phyloP scores from a whole-genome alignment of 2,888 invertebrate genomes.

The Chironomus riparius region DNA sequence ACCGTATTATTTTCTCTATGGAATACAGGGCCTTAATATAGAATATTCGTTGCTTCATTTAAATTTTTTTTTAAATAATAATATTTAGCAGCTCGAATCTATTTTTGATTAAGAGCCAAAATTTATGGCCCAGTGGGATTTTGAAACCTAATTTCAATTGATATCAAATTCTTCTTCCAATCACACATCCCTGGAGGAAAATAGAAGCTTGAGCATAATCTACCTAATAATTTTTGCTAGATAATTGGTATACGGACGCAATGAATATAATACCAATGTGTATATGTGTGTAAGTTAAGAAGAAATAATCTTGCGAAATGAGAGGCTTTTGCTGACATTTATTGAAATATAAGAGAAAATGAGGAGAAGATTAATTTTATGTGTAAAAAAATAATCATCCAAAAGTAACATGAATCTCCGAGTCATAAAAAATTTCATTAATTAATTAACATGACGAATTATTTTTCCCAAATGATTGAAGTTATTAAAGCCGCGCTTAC shows the following conservation, averaged over 20 bases:
- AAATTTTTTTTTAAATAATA: too few relatives aligned
- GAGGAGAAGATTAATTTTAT: background rate
- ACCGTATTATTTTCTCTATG: background rate
- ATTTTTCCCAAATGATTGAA: background rate
- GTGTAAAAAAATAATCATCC: background rate
- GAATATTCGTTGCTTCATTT: too few relatives aligned
- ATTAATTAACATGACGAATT: constrained; percentile 1
- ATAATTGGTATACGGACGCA: background rate
- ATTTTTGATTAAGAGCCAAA: too few relatives aligned
- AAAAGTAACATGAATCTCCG: background rate
- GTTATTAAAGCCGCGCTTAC: background rate
- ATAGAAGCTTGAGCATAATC: background rate
- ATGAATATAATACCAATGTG: too few relatives aligned
- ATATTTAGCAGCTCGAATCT: too few relatives aligned
- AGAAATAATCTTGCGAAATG: too few relatives aligned
- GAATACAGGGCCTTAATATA: too few relatives aligned
- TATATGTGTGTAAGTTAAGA: too few relatives aligned
- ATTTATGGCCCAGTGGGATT: too few relatives aligned
- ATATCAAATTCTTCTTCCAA: too few relatives aligned
- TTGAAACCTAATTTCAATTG: too few relatives aligned
- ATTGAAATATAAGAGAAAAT: background rate
- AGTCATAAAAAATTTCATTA: background rate
- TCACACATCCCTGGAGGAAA: background rate
- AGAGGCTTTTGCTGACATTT: too few relatives aligned
- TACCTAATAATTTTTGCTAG: constrained; percentile 2